Evolutionary conservation across 1,140 invertebrate genomes (phyloP), one percentile per base, ranked within the genome.

Genomic region (Rhyzopertha dominica): DNA sequence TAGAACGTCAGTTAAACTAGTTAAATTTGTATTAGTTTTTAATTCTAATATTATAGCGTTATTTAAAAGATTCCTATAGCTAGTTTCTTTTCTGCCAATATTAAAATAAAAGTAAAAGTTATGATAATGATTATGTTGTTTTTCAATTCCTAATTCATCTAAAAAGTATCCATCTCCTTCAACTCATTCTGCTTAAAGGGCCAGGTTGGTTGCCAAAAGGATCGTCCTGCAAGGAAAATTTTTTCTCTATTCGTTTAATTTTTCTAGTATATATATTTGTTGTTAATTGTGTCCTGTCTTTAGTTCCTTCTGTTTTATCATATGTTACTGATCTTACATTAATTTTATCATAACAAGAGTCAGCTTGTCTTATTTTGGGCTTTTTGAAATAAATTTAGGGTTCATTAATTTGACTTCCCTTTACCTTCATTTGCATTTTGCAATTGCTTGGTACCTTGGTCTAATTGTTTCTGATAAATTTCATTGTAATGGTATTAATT

Each of bases 211-310:
- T 10, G 4, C 4, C 5, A n/a, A 4, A 10, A 35, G 32, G 13
- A 4, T 5, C 7, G 5, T 16, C 32, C 32, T 35, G 32, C n/a
- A 35, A 35, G 5, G 32, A 16, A 35, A 35, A 35, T 5, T 35
- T 35, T 19, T 16, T 35, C 14, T 35, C 20, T 18, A 35, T n/a
- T 26, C 24, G 7, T 26, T 26, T 26, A 8, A 26, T 26, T 26
- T 26, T 35, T 35, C 20, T 16, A 16, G 32, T 35, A 14, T 35
- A 19, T 14, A 35, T 35, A 14, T 35, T 35, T 5, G 5, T 19
- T 5, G 4, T 16, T 5, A 16, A 9, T 4, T 16, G 7, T 17
- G 32, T 18, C 7, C 20, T 35, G 17, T 35, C 32, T n/a, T 14
- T 30, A 5, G 16, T 30, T 13, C 28, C 32, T 35, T 17, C 32